Conservation (phyloP, 2,888 invertebrate genomes). For the Metallyticus violacea region DNA sequence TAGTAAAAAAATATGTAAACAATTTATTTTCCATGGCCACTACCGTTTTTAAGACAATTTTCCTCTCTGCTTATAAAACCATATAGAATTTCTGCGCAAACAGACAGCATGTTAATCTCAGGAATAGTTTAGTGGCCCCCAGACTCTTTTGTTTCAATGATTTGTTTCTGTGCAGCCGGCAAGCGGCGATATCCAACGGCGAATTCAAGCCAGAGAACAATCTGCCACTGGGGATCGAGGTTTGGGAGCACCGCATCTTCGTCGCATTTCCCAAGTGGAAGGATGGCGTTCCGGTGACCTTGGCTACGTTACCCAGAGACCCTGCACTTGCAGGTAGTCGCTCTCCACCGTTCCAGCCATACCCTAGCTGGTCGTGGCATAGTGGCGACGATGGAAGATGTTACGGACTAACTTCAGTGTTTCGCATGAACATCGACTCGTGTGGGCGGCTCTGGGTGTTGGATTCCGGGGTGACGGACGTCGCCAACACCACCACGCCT, state of each 20-base stretch:
- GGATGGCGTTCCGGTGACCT: conserved; percentile 66
- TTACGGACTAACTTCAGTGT: conserved; percentile 70
- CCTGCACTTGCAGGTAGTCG: conserved; percentile 45
- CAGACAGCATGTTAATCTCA: too few species aligned
- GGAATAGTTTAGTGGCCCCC: too few species aligned
- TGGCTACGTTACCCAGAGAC: conserved; percentile 58
- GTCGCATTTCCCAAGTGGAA: conserved; percentile 76
- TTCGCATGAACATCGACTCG: conserved; percentile 68
- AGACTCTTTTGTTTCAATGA: not conserved
- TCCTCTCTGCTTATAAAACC: too few species aligned
- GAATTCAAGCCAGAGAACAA: conserved; percentile 69
- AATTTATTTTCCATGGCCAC: too few species aligned
- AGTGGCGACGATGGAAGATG: conserved; percentile 46
- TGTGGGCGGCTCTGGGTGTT: conserved; percentile 78
- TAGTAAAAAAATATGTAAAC: too few species aligned
- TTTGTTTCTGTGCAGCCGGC: conserved; percentile 42
- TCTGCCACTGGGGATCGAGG: conserved; percentile 60
- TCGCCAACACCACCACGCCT: conserved; percentile 57
- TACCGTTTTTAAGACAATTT: too few species aligned
- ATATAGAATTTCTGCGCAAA: too few species aligned
- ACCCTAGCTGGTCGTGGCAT: conserved; percentile 66
- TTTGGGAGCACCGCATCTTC: conserved; percentile 63
- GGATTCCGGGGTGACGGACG: conserved; percentile 75
- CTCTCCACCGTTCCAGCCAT: conserved; percentile 57
- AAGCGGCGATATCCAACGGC: conserved; percentile 57